phyloP scores from a whole-genome alignment of 2,888 invertebrate species.

The Catocala nupta region DNA sequence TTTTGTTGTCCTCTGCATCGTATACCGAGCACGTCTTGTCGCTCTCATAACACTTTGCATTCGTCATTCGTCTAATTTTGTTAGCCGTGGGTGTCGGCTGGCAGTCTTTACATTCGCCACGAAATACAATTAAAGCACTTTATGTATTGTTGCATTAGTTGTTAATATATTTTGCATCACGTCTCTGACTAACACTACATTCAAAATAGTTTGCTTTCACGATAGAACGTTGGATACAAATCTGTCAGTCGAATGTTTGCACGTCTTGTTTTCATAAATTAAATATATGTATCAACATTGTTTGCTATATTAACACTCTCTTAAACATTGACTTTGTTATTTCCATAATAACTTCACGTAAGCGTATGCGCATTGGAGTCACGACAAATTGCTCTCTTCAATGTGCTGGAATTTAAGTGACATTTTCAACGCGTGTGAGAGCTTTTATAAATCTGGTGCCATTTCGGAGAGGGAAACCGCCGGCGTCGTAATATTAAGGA shows the following conservation, averaged over 20 bases:
- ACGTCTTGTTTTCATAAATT: constrained; percentile 25
- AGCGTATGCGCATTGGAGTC: constrained; percentile 36
- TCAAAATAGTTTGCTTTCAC: constrained; percentile 22
- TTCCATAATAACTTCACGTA: constrained; percentile 40
- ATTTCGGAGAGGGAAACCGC: constrained; percentile 45
- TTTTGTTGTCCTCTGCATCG: constrained; percentile 21
- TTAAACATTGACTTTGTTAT: constrained; percentile 46
- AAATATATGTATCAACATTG: constrained; percentile 30
- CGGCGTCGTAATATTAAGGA: constrained; percentile 39
- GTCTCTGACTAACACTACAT: constrained; percentile 25
- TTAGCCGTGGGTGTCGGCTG: constrained; percentile 68
- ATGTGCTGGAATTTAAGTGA: constrained; percentile 38
- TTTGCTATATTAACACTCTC: constrained; percentile 36
- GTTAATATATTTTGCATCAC: constrained; percentile 33
- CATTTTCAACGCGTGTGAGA: constrained; percentile 27
- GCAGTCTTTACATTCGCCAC: constrained; percentile 54
- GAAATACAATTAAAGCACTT: constrained; percentile 59
- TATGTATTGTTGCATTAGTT: constrained; percentile 45
- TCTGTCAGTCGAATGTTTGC: constrained; percentile 30
- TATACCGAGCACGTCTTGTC: constrained; percentile 21
- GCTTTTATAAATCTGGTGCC: constrained; percentile 39
- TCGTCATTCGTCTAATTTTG: constrained; percentile 71
- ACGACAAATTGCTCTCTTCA: constrained; percentile 43
- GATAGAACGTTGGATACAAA: constrained; percentile 22
- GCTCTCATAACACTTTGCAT: constrained; percentile 41